Percentiles rank a stretch among this genome's conserved stretches.
phyloP scores from a whole-genome alignment of 2,113 vertebrate genomes.

The Prunella himalayana region DNA sequence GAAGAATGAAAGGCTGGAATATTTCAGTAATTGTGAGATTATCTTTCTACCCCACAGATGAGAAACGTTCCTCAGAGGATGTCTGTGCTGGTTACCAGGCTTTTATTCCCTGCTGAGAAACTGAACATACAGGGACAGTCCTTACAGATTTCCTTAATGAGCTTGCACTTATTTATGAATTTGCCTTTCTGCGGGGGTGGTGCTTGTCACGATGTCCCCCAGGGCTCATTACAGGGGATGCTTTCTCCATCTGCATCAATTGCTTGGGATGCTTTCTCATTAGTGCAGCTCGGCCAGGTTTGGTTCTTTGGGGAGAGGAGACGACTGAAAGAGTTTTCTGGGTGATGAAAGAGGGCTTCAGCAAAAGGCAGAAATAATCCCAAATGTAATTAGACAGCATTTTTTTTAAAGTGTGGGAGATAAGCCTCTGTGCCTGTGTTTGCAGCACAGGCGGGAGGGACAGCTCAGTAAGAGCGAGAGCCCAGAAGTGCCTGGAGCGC shows the following conservation, averaged over 20 bases:
- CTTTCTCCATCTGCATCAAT: background rate
- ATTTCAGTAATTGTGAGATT: background rate
- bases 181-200: conserved; percentile 14
- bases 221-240: background rate
- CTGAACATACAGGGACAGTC: background rate
- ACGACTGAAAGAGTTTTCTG: background rate
- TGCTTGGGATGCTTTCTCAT: background rate
- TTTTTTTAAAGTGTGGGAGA: background rate
- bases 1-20: background rate
- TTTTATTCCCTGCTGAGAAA: conserved; percentile 2
- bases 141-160: conserved; percentile 49
- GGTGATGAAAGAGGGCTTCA: background rate
- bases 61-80: background rate
- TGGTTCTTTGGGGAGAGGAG: background rate
- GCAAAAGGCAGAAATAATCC: background rate
- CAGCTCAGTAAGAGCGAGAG: background rate
- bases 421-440: background rate
- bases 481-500: background rate
- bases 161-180: background rate
- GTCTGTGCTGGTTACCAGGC: background rate
- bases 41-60: background rate
- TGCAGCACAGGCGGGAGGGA: background rate
- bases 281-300: background rate
- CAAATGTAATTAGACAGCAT: background rate
- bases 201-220: background rate